A percentile compares a stretch with the other conserved stretches of the same genome.
phyloP scores from a whole-genome alignment of 2,797 vertebrate species.

The Monodelphis domestica region DNA sequence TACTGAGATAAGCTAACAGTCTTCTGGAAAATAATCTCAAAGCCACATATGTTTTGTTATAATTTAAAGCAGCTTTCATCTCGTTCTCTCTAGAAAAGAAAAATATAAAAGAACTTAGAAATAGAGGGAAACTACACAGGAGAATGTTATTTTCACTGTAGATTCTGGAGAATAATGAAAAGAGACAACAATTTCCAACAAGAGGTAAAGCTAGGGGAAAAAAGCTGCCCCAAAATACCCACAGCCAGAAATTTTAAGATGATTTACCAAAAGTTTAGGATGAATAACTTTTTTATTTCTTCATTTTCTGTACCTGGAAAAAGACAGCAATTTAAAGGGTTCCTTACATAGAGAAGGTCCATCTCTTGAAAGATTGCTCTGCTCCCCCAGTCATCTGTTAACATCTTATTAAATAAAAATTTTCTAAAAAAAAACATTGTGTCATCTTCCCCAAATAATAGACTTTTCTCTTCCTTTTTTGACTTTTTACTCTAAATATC shows the following conservation, averaged over 20 bases:
- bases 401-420: no score
- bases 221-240: slow-evolving; percentile 16
- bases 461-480: not conserved
- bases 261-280: not conserved
- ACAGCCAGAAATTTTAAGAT: slow-evolving; percentile 6
- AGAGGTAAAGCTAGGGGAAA: slow-evolving; percentile 22
- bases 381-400: not conserved
- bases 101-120: slow-evolving; percentile 45
- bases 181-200: slow-evolving; percentile 48
- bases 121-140: not conserved
- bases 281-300: not conserved
- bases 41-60: slow-evolving; percentile 30
- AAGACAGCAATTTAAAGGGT: slow-evolving; percentile 1
- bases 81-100: slow-evolving; percentile 30
- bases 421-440: no score
- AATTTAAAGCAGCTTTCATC: not conserved
- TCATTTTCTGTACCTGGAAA: not conserved
- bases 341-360: slow-evolving; percentile 34
- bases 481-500: not conserved
- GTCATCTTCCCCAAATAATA: not conserved
- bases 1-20: slow-evolving; percentile 53
- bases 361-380: not conserved
- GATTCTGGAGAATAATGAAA: slow-evolving; percentile 28
- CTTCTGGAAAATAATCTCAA: slow-evolving; percentile 56
- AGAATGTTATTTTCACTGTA: slow-evolving; percentile 31